Conservation (phyloP, 2,888 invertebrate species). For the Apeira syringaria region DNA sequence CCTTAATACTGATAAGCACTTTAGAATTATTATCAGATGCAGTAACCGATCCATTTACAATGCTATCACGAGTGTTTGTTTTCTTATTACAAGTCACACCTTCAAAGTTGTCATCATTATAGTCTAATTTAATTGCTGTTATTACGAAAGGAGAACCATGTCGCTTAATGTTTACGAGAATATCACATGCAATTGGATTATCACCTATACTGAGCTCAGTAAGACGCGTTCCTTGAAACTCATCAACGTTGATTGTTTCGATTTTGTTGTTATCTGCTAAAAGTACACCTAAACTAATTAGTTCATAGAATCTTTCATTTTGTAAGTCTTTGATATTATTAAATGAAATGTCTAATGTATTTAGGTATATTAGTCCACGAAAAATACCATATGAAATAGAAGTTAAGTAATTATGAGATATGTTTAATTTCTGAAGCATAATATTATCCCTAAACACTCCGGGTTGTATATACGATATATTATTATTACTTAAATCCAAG, state of each 20-base stretch:
- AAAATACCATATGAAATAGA: slow-evolving; percentile 56
- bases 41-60: background rate
- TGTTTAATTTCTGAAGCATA: slow-evolving; percentile 44
- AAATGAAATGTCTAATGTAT: slow-evolving; percentile 55
- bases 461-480: slow-evolving; percentile 54
- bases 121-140: slow-evolving; percentile 43
- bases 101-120: slow-evolving; percentile 34
- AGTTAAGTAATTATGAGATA: slow-evolving; percentile 57
- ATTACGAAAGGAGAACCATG: slow-evolving; percentile 33
- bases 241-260: slow-evolving; percentile 39
- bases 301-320: slow-evolving; percentile 55
- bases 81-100: slow-evolving; percentile 43
- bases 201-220: slow-evolving; percentile 57
- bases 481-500: slow-evolving; percentile 59
- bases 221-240: slow-evolving; percentile 48
- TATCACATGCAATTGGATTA: slow-evolving; percentile 60
- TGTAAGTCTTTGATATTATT: slow-evolving; percentile 53
- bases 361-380: slow-evolving; percentile 46
- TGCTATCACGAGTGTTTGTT: slow-evolving; percentile 7
- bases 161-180: slow-evolving; percentile 45
- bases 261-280: slow-evolving; percentile 62
- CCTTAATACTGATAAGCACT: slow-evolving; percentile 32
- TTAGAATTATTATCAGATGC: slow-evolving; percentile 20
- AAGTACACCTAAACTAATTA: slow-evolving; percentile 42
- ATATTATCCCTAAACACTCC: slow-evolving; percentile 55